Percentiles rank a stretch among this genome's conserved stretches.
phyloP scores from a whole-genome alignment of 2,888 invertebrate genomes.

The Hedychridium roseum region DNA sequence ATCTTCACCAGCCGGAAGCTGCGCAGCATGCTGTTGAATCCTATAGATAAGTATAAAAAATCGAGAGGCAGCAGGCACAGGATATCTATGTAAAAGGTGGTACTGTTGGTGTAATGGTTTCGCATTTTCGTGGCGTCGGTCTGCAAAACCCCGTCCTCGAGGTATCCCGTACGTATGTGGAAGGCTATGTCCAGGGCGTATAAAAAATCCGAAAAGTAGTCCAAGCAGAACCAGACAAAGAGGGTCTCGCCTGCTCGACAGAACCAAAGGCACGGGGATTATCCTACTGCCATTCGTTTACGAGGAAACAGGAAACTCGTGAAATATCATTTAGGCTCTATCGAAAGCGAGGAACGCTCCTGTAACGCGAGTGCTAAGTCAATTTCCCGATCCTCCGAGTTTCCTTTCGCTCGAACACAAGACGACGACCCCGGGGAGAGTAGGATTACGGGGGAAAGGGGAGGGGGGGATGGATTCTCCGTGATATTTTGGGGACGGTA shows the following conservation, averaged over 20 bases:
- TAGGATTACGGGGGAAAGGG: too few species aligned
- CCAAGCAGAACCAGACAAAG: slow-evolving; percentile 95
- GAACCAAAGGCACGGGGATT: too few species aligned
- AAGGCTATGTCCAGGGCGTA: slow-evolving; percentile 96
- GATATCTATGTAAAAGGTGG: slow-evolving; percentile 98
- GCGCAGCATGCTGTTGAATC: slow-evolving; percentile 94
- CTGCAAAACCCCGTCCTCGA: slow-evolving; percentile 97
- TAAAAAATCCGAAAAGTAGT: slow-evolving; percentile 95
- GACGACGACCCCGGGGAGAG: too few species aligned
- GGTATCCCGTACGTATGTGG: slow-evolving; percentile 96
- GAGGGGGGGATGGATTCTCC: too few species aligned
- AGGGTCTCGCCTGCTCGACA: slow-evolving; percentile 77
- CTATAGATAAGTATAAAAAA: slow-evolving; percentile 97
- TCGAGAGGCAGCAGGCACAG: slow-evolving; percentile 96
- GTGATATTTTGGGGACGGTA: too few species aligned
- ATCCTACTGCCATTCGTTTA: too few species aligned
- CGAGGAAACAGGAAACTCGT: too few species aligned
- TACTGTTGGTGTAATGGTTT: slow-evolving; percentile 97
- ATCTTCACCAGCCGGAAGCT: slow-evolving; percentile 97
- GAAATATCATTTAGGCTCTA: too few species aligned
- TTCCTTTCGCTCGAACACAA: too few species aligned
- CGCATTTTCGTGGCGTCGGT: slow-evolving; percentile 93
- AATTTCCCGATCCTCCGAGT: too few species aligned
- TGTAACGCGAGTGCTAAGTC: too few species aligned
- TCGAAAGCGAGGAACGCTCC: too few species aligned